A percentile compares a stretch with the other conserved stretches of the same genome.
phyloP scores from a whole-genome alignment of 2,888 invertebrate species.

The Trichogramma dendrolimi region DNA sequence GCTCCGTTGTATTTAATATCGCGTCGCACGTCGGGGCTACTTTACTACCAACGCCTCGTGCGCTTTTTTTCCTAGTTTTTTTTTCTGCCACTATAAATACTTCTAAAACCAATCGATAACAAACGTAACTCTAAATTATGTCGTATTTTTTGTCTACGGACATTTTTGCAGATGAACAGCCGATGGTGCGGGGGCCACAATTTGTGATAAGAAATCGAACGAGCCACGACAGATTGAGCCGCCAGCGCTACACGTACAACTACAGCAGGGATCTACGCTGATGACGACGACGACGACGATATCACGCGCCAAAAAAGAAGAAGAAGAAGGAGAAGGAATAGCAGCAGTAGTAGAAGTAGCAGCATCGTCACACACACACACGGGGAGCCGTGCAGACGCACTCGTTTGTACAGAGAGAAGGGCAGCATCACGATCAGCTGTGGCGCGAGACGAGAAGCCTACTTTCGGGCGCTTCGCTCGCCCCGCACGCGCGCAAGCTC shows the following conservation, averaged over 20 bases:
- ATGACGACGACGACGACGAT: constrained; percentile 12
- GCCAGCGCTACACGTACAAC: constrained; percentile 46
- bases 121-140: neutral
- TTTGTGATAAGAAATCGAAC: constrained; percentile 50
- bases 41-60: too few species aligned
- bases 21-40: too few species aligned
- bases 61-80: constrained; percentile 9
- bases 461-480: too few species aligned
- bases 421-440: too few species aligned
- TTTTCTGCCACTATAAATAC: neutral
- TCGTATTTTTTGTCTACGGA: constrained; percentile 14
- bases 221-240: constrained; percentile 46
- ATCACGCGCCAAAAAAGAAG: constrained; percentile 11
- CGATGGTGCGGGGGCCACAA: constrained; percentile 40
- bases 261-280: constrained; percentile 39
- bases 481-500: too few species aligned
- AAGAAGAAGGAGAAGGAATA: too few species aligned
- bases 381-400: too few species aligned
- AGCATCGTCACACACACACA: too few species aligned
- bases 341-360: too few species aligned
- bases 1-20: too few species aligned
- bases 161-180: constrained; percentile 42
- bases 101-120: neutral
- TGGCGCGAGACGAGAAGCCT: too few species aligned
- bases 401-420: too few species aligned